Evolutionary conservation across 2,113 vertebrate genomes (phyloP), one percentile per base, ranked within the genome.

Genomic region (Epinephelus moara): DNA sequence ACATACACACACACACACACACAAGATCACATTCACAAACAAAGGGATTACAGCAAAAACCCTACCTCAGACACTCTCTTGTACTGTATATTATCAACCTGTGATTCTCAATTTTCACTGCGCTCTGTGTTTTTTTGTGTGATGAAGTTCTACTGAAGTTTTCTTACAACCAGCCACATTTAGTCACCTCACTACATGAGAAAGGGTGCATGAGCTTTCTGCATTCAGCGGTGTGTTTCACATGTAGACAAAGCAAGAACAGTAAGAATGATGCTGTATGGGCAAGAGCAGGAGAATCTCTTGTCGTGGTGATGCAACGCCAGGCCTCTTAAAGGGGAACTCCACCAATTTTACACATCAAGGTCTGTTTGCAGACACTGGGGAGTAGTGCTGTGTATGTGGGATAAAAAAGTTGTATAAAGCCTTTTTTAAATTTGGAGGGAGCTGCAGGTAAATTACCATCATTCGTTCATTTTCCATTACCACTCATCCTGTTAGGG

Each of bases 51-150:
- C 4, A 71, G 73, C 15, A 37, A 27, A 42, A 60, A 67, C 49
- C 45, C 25, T 15, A 23, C 14, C 21, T 62, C 70, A 74, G 73
- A 82, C 49, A 37, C 13, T 49, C 55, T 71, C 9, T 18, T 15
- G 61, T 40, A n/a, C 15, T 42, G 18, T 59, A 13, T 62, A 47
- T 81, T 70, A 72, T 75, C 69, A 37, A 67, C 71, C 60, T 72
- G 66, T 30, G 47, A 70, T 42, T 33, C 3, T 52, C 13, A 15
- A 52, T 45, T 12, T 33, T 76, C 18, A 27, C 33, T 64, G 25
- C 5, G 0, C 12, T 33, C 1, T 11, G 19, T 11, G 19, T 49
- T 11, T n/a, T 25, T 47, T 15, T 62, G 15, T 3, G n/a, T 23
- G 7, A 62, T 45, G 0, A 60, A 13, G 25, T 75, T 62, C 56